Evolutionary conservation across 2,113 vertebrate genomes (phyloP), one percentile per base, ranked within the genome.

Genomic region (Hymenochirus boettgeri): DNA sequence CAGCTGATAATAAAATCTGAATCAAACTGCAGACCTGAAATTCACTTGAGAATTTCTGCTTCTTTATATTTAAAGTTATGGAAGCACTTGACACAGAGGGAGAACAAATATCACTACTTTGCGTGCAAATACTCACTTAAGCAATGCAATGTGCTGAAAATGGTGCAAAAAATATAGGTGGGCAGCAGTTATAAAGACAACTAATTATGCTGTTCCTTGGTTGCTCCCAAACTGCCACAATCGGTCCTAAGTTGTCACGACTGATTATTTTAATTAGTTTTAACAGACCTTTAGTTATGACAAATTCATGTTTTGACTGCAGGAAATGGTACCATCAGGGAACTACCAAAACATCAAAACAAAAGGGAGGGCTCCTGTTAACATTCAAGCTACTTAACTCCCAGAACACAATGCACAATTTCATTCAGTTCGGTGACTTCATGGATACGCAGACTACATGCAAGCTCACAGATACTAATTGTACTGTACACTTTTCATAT

Each of bases 11-110:
- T 91, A 91, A 90, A 93, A 90, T 77, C 84, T 77, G 88, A 92
- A 93, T 87, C 87, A 86, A 93, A 90, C 90, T 77, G 83, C 85
- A 73, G 75, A 75, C 79, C n/a, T 73, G 76, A 80, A 83, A 84
- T 75, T 78, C 87, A 83, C 75, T 74, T 51, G 83, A 90, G 88
- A 89, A 83, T 81, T 78, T 78, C 70, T 4, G 62, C 78, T 72
- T 93, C 83, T 89, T 96, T 83, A 93, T 94, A 92, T 94, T 95
- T 94, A 86, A 94, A 90, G 74, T 86, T 81, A 81, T 88, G 86
- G 85, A 89, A 90, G 88, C 86, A 70, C 86, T 90, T 88, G 87
- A 91, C 90, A 90, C 88, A 73, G 85, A 86, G 86, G 86, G 84
- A 84, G 88, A 92, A 92, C 88, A 82, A 87, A 86, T 91, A 90